Percentiles rank a stretch among this genome's conserved stretches.
Evolutionary conservation across 2,888 invertebrate genomes (phyloP).

Genomic region (Hyposoter didymator): DNA sequence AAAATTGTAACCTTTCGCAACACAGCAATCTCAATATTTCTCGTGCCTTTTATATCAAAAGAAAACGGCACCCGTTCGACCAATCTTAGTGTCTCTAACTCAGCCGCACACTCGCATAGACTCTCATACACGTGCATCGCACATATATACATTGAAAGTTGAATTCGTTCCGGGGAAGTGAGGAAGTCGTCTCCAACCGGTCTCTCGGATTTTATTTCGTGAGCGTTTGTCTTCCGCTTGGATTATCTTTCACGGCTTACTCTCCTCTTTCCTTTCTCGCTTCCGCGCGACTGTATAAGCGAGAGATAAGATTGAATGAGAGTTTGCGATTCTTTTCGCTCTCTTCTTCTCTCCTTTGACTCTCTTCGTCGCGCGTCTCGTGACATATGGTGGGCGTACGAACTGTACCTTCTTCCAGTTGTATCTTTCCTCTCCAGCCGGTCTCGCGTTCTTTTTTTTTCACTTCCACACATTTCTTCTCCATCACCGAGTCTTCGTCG

Average conservation of each 20-base stretch:
- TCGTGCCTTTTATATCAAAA: conserved; percentile 34
- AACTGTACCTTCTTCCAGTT: conserved; percentile 55
- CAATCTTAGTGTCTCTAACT: conserved; percentile 34
- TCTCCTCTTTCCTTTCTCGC: conserved; percentile 53
- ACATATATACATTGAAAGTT: not conserved
- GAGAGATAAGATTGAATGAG: conserved; percentile 78
- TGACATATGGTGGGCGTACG: conserved; percentile 79
- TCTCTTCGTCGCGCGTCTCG: conserved; percentile 60
- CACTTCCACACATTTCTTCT: conserved; percentile 49
- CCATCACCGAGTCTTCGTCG: conserved; percentile 41
- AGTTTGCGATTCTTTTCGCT: conserved; percentile 54
- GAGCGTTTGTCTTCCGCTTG: conserved; percentile 79
- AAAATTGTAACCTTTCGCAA: conserved; percentile 15
- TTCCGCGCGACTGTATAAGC: conserved; percentile 73
- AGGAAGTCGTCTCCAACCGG: conserved; percentile 76
- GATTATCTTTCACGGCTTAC: conserved; percentile 73
- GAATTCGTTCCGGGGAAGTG: conserved; percentile 63
- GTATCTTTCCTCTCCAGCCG: conserved; percentile 23
- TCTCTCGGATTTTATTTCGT: conserved; percentile 78
- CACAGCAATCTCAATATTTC: conserved; percentile 48
- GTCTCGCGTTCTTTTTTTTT: conserved; percentile 33
- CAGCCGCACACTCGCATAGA: not conserved
- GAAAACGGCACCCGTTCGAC: conserved; percentile 37
- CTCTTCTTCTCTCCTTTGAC: conserved; percentile 6
- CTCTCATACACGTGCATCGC: not conserved